Evolutionary conservation across 2,888 invertebrate species (phyloP).

Genomic region (Lordiphosa fenestrarum): DNA sequence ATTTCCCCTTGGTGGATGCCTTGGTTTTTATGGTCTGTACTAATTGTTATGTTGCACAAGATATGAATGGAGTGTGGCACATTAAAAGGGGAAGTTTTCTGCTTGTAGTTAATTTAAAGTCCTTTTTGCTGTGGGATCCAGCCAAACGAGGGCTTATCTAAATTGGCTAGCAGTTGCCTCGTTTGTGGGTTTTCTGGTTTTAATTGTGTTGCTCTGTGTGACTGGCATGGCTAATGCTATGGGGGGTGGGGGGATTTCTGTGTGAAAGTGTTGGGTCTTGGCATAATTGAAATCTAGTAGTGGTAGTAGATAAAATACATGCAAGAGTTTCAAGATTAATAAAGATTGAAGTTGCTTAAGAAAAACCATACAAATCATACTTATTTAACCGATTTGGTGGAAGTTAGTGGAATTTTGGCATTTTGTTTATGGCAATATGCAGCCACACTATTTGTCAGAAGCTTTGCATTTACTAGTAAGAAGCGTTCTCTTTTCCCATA

Average conservation of each 20-base stretch:
- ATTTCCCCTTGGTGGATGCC: conserved; percentile 20
- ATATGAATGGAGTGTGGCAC: conserved; percentile 63
- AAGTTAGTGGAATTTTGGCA: no score
- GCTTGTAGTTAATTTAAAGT: conserved; percentile 3
- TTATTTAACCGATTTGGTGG: no score
- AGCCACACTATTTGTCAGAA: no score
- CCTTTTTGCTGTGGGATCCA: conserved; percentile 9
- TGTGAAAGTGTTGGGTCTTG: conserved; percentile 7
- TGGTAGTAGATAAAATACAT: conserved; percentile 13
- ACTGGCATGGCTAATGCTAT: conserved; percentile 47
- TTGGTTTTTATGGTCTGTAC: conserved; percentile 51
- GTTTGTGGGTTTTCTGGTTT: conserved; percentile 25
- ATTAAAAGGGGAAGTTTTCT: conserved; percentile 10
- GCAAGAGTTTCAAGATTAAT: neutral
- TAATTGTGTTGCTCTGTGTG: conserved; percentile 38
- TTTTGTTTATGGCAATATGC: no score
- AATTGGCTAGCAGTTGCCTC: conserved; percentile 46
- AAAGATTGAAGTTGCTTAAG: neutral
- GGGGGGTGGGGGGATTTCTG: neutral
- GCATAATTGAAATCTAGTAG: conserved; percentile 55
- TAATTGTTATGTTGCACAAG: conserved; percentile 73
- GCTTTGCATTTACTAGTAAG: no score
- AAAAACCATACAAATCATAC: no score
- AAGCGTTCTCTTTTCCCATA: no score
- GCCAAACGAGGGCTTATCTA: conserved; percentile 52